Evolutionary conservation across 1,140 invertebrate species (phyloP).

Genomic region (Reticulitermes speratus): DNA sequence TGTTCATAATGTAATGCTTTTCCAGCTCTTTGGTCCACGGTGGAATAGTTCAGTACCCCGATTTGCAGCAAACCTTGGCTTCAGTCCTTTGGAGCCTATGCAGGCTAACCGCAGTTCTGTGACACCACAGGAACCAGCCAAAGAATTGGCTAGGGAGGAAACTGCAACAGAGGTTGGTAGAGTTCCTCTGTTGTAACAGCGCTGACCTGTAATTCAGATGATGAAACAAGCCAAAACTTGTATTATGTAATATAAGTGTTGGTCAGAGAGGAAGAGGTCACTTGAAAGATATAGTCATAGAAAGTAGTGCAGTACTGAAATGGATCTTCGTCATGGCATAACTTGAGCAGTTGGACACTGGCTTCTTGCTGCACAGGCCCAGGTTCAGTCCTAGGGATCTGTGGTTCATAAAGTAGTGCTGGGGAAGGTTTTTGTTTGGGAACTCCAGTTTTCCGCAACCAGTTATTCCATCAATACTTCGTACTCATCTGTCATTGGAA

Average conservation of each 20-base stretch:
- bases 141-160: constrained; percentile 34
- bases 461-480: not conserved
- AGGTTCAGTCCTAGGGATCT: no score
- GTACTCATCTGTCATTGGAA: not conserved
- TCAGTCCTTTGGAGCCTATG: constrained; percentile 71
- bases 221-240: no score
- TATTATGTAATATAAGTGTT: no score
- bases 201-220: no score
- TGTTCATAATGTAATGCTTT: not conserved
- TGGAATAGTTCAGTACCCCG: constrained; percentile 75
- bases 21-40: constrained; percentile 71
- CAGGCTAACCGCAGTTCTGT: constrained; percentile 53
- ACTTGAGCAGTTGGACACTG: no score
- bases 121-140: constrained; percentile 36
- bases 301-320: no score
- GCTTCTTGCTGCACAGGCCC: no score
- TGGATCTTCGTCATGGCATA: no score
- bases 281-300: no score
- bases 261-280: no score
- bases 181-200: not conserved
- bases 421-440: not conserved
- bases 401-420: no score
- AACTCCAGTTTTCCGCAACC: not conserved
- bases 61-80: constrained; percentile 74
- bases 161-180: constrained; percentile 40